Base-by-base conservation (phyloP, 2,797 vertebrate species). In the Streptopelia turtur region DNA sequence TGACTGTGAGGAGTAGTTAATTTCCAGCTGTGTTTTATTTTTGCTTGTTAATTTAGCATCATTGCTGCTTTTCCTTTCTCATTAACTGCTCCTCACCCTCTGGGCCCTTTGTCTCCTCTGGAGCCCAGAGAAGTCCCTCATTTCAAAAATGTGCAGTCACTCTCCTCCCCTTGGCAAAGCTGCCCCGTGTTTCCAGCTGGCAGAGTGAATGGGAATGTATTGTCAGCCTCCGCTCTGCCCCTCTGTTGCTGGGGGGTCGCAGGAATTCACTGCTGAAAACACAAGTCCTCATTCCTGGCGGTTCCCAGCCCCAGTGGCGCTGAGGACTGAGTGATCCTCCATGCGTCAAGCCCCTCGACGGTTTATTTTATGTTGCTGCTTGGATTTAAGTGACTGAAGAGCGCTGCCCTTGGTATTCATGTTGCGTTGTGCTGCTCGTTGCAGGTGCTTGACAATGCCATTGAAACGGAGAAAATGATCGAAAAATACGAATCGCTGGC, bases 381-480 rank as follows among this genome's bases (percentile, higher is more conserved):
- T 71, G 77, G 52, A n/a, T 83, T 78, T 47, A 79, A 82, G 57
- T 74, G 57, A 21, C 41, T 49, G 60, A 66, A 41, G 47, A 49
- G 49, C 60, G 2, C 69, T 9, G 28, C 61, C 66, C 56, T 71
- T 35, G 49, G 68, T 72, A 50, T 17, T 95, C 63, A 76, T 1
- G 3, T 71, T 92, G 28, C 64, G 37, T 81, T 80, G 77, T 94
- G 30, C 81, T 95, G 45, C 71, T 88, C 41, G 1, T 91, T 91
- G 57, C 70, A 99, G 99, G 99, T 99, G 71, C 98, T 99, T 68
- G 99, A 99, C 96, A 99, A 99, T 31, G 99, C 99, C 93, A 99
- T 99, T 45, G 99, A 99, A 98, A 99, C 99, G 0, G 99, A 99
- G 98, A 99, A 99, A 96, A 99, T 99, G 99, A 98, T 99, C 5